These are phyloP conservation scores for Pomatostomus ruficeps DNA, from an alignment of 2,113 vertebrate species.

Conservation along the genomic window DNA sequence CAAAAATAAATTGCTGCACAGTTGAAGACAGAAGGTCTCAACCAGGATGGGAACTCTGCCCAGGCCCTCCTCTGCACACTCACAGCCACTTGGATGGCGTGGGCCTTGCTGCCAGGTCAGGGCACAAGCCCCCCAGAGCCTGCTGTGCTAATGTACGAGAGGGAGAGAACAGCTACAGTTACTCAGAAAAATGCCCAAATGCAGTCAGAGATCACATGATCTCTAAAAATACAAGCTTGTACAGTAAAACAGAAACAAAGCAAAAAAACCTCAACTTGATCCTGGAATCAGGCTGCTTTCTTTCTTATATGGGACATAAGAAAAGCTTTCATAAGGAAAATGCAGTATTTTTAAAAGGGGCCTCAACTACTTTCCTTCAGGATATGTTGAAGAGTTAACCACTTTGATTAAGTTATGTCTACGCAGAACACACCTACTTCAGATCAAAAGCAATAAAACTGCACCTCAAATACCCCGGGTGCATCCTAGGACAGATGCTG, in stretches of 20 bases:
- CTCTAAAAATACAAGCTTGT: not conserved
- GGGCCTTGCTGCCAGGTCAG: not conserved
- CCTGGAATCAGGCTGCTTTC: not conserved
- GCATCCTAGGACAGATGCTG: not conserved
- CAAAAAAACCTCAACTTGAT: not conserved
- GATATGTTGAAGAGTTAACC: not conserved
- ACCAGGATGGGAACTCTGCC: not conserved
- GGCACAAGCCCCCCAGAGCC: not conserved
- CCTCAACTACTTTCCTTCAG: not conserved
- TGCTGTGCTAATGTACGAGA: not conserved
- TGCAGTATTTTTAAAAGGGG: not conserved
- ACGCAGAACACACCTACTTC: not conserved
- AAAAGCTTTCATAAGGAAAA: not conserved
- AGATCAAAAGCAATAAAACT: not conserved
- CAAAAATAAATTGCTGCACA: not conserved
- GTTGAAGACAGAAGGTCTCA: not conserved
- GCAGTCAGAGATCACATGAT: not conserved
- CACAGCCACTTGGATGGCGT: fast-evolving
- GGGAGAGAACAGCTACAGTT: not conserved
- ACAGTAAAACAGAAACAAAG: not conserved
- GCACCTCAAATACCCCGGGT: not conserved
- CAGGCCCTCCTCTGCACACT: not conserved
- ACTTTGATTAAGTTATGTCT: not conserved
- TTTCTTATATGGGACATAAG: not conserved
- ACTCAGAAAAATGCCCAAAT: not conserved